phyloP scores from a whole-genome alignment of 2,113 vertebrate species.

The Bos indicus region DNA sequence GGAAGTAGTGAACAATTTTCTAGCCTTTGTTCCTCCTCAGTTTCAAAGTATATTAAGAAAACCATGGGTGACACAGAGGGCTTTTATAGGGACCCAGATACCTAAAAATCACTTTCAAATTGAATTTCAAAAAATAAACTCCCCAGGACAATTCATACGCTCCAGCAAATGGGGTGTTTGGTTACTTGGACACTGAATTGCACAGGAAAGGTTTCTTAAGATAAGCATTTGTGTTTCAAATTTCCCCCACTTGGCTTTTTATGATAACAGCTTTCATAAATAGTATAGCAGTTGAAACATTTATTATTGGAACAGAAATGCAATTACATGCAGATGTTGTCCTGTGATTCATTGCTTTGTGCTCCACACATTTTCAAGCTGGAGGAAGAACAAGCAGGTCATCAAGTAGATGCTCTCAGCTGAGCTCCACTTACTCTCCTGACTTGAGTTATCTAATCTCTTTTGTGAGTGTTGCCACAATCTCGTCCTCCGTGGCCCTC shows the following conservation, averaged over 20 bases:
- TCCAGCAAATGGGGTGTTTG: constrained; percentile 21
- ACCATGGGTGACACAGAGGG: constrained; percentile 3
- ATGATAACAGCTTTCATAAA: constrained; percentile 76
- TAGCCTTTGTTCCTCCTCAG: constrained; percentile 37
- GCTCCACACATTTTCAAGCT: constrained; percentile 51
- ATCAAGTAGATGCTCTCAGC: constrained; percentile 50
- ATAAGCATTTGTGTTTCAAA: constrained; percentile 73
- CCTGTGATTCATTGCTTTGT: constrained; percentile 70
- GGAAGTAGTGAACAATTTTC: constrained; percentile 30
- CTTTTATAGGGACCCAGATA: constrained; percentile 49
- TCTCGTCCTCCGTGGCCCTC: constrained; percentile 65
- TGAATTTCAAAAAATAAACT: constrained; percentile 24
- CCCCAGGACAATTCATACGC: background rate
- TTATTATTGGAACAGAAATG: constrained; percentile 77
- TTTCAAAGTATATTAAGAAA: constrained; percentile 49
- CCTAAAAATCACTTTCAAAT: constrained; percentile 16
- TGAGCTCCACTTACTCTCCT: constrained; percentile 65
- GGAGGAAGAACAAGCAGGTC: constrained; percentile 63
- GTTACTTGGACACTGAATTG: constrained; percentile 13
- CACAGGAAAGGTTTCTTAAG: constrained; percentile 62
- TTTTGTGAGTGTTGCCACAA: constrained; percentile 75
- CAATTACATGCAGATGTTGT: constrained; percentile 77
- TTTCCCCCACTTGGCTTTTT: constrained; percentile 70
- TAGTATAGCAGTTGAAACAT: constrained; percentile 73
- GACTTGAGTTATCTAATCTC: constrained; percentile 80